Base-by-base conservation (phyloP, 35 echinoderm and acorn worm species). In the Eucidaris tribuloides region DNA sequence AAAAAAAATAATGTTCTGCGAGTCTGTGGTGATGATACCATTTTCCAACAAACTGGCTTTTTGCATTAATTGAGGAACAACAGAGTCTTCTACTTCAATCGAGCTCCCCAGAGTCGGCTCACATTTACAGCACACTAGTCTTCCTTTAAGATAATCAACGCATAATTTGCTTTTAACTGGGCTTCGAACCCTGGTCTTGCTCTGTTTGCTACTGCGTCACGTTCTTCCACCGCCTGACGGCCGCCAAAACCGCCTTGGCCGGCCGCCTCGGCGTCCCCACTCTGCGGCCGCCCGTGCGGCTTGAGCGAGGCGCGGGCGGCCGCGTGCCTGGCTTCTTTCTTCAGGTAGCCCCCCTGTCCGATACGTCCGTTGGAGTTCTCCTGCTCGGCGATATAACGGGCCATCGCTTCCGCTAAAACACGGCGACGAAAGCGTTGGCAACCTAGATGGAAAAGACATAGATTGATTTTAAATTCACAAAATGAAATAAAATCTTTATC, bases 151-250 rank as follows among this genome's bases (percentile, higher is more conserved):
- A n/a, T n/a, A n/a, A n/a, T n/a, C n/a, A n/a, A 17, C 45, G 68
- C 91, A 93, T 49, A 93, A 71, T 83, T 78, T 93, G 44, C 91
- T 93, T 57, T 81, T 88, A 29, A 88, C 87, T 43, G 55, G 71
- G 77, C 84, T 87, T 54, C 48, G 56, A 28, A 88, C 68, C 18
- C 62, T 52, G 0, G 83, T 50, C 15, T 35, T 20, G 13, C 14
- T 43, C 42, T 85, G 39, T 41, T 44, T 78, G 18, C 15, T 59
- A 5, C 48, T 55, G n/a, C 36, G 52, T 76, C 28, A 61, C 61
- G 61, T n/a, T 79, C 79, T 25, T 87, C 57, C 20, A 93, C 80
- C 5, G 91, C 91, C 40, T 79, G 78, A 18, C 78, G 71, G 41
- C 85, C 91, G 2, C 79, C 85, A 7, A 93, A 50, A 1, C 88